Conservation (phyloP, 2,888 invertebrate genomes). For the Desoria tigrina region DNA sequence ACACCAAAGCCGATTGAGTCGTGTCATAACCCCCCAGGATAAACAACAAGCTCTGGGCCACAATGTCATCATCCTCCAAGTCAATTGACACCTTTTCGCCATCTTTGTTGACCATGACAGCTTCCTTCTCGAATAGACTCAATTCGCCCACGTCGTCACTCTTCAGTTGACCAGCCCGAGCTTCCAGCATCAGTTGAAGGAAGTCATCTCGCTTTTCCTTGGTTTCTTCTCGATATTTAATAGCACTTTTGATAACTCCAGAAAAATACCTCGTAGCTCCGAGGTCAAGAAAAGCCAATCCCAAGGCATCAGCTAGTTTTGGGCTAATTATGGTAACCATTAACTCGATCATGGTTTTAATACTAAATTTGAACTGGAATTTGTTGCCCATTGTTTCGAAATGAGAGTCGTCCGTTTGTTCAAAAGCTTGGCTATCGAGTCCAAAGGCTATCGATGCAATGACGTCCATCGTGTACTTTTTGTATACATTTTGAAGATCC, state of each 20-base stretch:
- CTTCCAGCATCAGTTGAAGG: constrained; percentile 38
- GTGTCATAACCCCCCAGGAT: no score
- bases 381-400: constrained; percentile 60
- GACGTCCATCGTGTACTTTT: constrained; percentile 66
- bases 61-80: no score
- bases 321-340: constrained; percentile 56
- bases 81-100: no score
- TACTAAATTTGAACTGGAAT: constrained; percentile 55
- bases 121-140: no score
- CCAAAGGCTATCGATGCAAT: constrained; percentile 67
- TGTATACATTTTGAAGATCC: constrained; percentile 65
- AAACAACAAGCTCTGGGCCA: no score
- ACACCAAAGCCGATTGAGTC: neutral
- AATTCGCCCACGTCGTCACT: no score
- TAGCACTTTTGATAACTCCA: no score
- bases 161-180: no score
- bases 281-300: constrained; percentile 55
- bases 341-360: constrained; percentile 54
- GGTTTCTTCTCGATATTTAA: constrained; percentile 59
- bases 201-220: constrained; percentile 56
- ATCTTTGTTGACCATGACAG: no score
- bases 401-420: constrained; percentile 57
- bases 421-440: constrained; percentile 64
- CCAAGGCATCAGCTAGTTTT: constrained; percentile 55
- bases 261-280: constrained; percentile 58